Evolutionary conservation across 2,888 invertebrate species (phyloP).

Genomic region (Megamerina dolium): DNA sequence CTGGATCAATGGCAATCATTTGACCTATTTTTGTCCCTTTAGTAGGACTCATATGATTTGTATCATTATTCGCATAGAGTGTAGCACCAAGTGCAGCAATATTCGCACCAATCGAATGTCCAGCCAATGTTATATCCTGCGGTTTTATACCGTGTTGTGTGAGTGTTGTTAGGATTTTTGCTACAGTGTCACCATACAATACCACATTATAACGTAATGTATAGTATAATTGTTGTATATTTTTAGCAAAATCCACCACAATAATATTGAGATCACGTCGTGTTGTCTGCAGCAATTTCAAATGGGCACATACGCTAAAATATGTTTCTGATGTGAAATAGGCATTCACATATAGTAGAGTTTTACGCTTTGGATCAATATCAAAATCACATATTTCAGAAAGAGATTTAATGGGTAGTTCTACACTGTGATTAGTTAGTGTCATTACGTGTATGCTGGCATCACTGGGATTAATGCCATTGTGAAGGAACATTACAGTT

Average conservation of each 20-base stretch:
- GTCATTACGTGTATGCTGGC: conserved; percentile 35
- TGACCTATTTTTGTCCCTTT: conserved; percentile 22
- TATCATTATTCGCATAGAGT: conserved; percentile 19
- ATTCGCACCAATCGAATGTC: conserved; percentile 44
- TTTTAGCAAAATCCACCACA: conserved; percentile 36
- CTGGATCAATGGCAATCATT: conserved; percentile 40
- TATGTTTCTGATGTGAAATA: conserved; percentile 35
- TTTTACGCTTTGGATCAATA: conserved; percentile 32
- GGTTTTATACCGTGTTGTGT: conserved; percentile 25
- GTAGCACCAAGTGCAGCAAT: conserved; percentile 39
- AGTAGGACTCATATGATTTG: no score
- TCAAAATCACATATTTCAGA: conserved; percentile 39
- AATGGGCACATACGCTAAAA: conserved; percentile 37
- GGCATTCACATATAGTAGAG: conserved; percentile 38
- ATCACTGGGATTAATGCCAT: conserved; percentile 41
- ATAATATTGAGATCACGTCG: conserved; percentile 39
- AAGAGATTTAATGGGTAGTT: conserved; percentile 36
- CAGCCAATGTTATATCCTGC: conserved; percentile 32
- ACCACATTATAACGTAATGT: conserved; percentile 37
- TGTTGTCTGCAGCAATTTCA: conserved; percentile 30
- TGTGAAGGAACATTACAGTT: conserved; percentile 37
- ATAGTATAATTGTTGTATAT: conserved; percentile 37
- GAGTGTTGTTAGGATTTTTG: conserved; percentile 30
- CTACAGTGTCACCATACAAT: conserved; percentile 36
- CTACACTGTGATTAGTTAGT: conserved; percentile 35